Evolutionary conservation across 1,140 invertebrate genomes (phyloP).

Genomic region (Tetragnatha versicolor): DNA sequence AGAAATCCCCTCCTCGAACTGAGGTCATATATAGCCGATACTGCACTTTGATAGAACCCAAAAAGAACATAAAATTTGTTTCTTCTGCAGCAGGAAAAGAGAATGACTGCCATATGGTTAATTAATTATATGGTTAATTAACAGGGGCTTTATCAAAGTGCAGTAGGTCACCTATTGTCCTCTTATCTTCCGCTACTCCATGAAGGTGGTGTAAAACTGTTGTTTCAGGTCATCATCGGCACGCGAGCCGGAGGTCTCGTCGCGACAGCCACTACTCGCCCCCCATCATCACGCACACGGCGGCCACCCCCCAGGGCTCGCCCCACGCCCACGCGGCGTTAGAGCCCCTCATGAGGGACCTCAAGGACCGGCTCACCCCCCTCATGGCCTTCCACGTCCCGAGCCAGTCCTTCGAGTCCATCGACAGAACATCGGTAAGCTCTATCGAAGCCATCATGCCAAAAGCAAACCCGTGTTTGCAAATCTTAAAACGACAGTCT

Average conservation of each 20-base stretch:
- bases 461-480: too few relatives aligned
- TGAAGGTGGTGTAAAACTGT: background rate
- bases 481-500: too few relatives aligned
- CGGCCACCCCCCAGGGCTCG: slow-evolving; percentile 92
- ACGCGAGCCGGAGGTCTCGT: slow-evolving; percentile 3
- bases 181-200: background rate
- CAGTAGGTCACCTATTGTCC: too few relatives aligned
- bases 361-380: slow-evolving; percentile 68
- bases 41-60: too few relatives aligned
- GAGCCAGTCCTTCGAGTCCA: slow-evolving; percentile 70
- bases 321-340: slow-evolving; percentile 89
- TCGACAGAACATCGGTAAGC: slow-evolving; percentile 65
- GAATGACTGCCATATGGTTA: too few relatives aligned
- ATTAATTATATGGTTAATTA: too few relatives aligned
- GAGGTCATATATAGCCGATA: too few relatives aligned
- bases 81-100: too few relatives aligned
- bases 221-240: slow-evolving; percentile 17
- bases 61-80: too few relatives aligned
- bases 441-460: background rate
- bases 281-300: slow-evolving; percentile 94
- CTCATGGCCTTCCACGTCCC: slow-evolving; percentile 64
- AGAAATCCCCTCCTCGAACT: too few relatives aligned
- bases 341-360: slow-evolving; percentile 71
- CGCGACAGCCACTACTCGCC: slow-evolving; percentile 63
- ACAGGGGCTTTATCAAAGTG: too few relatives aligned